These are phyloP conservation scores for Halictus quadricinctus DNA, from an alignment of 2,888 invertebrate species.

Conservation along the genomic window DNA sequence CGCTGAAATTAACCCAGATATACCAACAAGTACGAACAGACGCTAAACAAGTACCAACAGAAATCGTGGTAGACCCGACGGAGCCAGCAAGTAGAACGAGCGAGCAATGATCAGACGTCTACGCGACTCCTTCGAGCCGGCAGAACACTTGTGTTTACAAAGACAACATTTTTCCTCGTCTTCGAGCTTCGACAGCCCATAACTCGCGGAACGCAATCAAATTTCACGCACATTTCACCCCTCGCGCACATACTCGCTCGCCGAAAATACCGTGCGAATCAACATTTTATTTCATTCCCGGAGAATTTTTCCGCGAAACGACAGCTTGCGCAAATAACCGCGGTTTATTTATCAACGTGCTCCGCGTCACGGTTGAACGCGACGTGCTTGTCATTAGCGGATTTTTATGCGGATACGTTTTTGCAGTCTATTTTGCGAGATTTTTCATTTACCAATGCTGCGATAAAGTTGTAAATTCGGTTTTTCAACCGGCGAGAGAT, in stretches of 20 bases:
- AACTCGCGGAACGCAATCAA: neutral
- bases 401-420: neutral
- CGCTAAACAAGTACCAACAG: neutral
- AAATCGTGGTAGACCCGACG: neutral
- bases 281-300: neutral
- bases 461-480: too few relatives aligned
- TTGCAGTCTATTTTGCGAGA: neutral
- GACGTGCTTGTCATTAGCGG: neutral
- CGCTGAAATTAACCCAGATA: slow-evolving; percentile 4
- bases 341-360: neutral
- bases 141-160: neutral
- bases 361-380: neutral
- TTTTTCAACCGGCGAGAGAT: too few relatives aligned
- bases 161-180: neutral
- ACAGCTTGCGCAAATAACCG: neutral
- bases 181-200: neutral
- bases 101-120: slow-evolving; percentile 2
- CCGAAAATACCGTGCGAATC: neutral
- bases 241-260: neutral
- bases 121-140: neutral
- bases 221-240: neutral
- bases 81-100: slow-evolving; percentile 8
- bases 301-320: neutral
- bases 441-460: too few relatives aligned
- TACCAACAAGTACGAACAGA: neutral